Conservation (phyloP, 2,113 vertebrate species). For the Phrynosoma platyrhinos region DNA sequence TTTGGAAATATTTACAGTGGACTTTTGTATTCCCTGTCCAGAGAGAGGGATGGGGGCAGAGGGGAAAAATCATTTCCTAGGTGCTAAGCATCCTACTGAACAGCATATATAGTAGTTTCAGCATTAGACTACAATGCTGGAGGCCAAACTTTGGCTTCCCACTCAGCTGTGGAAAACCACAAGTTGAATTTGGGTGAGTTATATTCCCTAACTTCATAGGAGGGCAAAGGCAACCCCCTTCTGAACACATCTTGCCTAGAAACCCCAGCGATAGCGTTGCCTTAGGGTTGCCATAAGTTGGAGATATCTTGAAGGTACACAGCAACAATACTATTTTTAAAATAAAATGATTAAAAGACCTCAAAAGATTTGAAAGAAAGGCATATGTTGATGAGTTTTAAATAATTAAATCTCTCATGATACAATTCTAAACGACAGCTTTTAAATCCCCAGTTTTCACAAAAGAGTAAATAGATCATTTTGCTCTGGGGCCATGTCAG, state of each 20-base stretch:
- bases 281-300: no score
- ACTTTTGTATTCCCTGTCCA: neutral
- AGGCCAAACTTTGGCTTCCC: no score
- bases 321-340: neutral
- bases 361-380: neutral
- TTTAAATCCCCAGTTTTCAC: slow-evolving; percentile 58
- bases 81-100: neutral
- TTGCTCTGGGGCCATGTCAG: slow-evolving; percentile 7
- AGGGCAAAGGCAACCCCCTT: no score
- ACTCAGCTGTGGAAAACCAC: no score
- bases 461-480: slow-evolving; percentile 60
- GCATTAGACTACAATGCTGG: no score
- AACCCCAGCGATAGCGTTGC: no score
- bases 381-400: slow-evolving; percentile 62
- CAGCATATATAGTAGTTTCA: no score
- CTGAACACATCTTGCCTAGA: no score
- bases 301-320: no score
- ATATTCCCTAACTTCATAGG: no score
- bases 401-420: slow-evolving; percentile 55
- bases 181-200: no score
- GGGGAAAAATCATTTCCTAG: neutral
- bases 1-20: neutral
- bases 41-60: neutral
- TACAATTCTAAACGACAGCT: slow-evolving; percentile 54
- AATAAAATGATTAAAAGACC: neutral